Evolutionary conservation across 1,140 invertebrate genomes (phyloP), one percentile per base, ranked within the genome.

Genomic region (Choristoneura fumiferana): DNA sequence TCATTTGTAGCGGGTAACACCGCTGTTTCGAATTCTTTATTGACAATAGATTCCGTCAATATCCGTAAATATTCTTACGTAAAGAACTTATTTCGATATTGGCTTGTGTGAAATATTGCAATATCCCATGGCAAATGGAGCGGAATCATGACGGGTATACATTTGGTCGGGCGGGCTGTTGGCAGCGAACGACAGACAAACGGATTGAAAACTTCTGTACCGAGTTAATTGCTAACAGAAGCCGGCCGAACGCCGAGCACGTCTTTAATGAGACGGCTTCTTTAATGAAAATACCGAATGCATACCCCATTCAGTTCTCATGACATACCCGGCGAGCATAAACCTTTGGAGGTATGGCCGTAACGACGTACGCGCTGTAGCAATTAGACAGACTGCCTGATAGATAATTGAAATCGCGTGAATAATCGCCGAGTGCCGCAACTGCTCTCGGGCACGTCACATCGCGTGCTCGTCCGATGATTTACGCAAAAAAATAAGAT

Each of bases 191-290:
- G 73, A 73, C 79, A 79, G 43, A 49, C 43, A 49, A 43, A 75
- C 73, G 79, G 76, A 82, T 84, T 86, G 43, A 18, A 80, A 84
- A 83, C 75, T 86, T 84, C 79, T 73, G 77, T 76, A 74, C 69
- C 68, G 72, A 71, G 73, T 76, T 84, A 87, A 87, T 87, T 84
- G 81, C 79, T 76, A 78, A 65, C 74, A 70, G 73, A 63, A 71
- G 67, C 60, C n/a, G 67, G 63, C 64, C 62, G 75, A 72, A 74
- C 75, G 70, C 69, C 65, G 61, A 71, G 74, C 78, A 73, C 74
- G 80, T 81, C 81, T 81, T 77, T 84, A 87, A 84, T 84, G 81
- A 84, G 80, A 82, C 80, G 79, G 81, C 75, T 81, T 81, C 81
- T 86, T 83, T 87, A 84, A 82, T 87, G 81, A 80, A 83, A 84